phyloP scores from a whole-genome alignment of 2,113 vertebrate species.

The Ahaetulla prasina region DNA sequence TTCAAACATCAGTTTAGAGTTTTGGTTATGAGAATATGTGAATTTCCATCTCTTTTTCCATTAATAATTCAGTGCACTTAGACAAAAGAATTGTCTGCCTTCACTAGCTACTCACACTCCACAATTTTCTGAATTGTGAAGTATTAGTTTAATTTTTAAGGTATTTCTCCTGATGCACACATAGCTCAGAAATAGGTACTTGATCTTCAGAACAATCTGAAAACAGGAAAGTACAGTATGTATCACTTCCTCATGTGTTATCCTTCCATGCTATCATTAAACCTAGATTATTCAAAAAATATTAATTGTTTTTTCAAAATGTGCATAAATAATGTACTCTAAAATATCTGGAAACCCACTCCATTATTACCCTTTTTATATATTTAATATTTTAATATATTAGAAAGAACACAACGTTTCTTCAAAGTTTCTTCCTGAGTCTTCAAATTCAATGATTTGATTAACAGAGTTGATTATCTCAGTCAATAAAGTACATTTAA shows the following conservation, averaged over 20 bases:
- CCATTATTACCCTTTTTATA: neutral
- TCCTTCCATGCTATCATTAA: neutral
- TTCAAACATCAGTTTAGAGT: neutral
- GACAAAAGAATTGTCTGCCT: neutral
- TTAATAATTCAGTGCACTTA: neutral
- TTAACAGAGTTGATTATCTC: neutral
- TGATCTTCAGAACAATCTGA: neutral
- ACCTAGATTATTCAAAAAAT: neutral
- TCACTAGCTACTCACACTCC: neutral
- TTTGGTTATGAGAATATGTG: neutral
- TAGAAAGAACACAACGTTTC: neutral
- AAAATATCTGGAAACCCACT: neutral
- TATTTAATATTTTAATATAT: neutral
- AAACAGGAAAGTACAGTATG: neutral
- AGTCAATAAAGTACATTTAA: neutral
- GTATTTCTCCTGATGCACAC: neutral
- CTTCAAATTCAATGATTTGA: neutral
- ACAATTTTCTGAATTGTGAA: neutral
- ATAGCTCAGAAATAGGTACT: neutral
- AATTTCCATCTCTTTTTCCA: neutral
- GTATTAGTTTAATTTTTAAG: neutral
- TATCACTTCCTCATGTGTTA: neutral
- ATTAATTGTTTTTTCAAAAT: neutral
- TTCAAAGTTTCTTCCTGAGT: neutral
- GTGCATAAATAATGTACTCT: neutral